Evolutionary conservation across 1,140 invertebrate species (phyloP).

Genomic region (Philotrypesis tridentata): DNA sequence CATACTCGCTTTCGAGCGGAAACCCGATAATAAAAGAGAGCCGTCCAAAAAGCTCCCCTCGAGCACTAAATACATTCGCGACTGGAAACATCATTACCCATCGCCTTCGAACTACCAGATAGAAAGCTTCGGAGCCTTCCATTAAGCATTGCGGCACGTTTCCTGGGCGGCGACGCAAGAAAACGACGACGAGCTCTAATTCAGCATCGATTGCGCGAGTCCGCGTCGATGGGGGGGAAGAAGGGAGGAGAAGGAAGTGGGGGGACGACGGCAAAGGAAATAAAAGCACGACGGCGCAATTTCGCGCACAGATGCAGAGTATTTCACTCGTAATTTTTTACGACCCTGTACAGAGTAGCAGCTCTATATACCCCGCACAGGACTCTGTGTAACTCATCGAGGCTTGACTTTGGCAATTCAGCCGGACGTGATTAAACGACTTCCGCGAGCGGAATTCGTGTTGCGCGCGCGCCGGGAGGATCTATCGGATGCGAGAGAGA

Average conservation of each 20-base stretch:
- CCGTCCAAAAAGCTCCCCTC: not conserved
- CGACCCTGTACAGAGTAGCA: not conserved
- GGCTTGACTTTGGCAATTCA: not conserved
- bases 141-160: constrained; percentile 35
- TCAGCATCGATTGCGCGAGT: constrained; percentile 17
- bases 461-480: too few species aligned
- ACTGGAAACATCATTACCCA: not conserved
- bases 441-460: not conserved
- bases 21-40: not conserved
- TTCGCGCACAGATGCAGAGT: constrained; percentile 3
- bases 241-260: too few species aligned
- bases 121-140: not conserved
- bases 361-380: too few species aligned
- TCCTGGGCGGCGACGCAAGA: constrained; percentile 17
- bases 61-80: not conserved
- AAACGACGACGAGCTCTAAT: constrained; percentile 22
- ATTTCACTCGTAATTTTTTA: constrained; percentile 22
- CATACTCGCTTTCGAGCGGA: not conserved
- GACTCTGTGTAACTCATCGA: not conserved
- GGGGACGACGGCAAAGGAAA: not conserved
- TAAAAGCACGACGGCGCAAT: not conserved
- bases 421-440: not conserved
- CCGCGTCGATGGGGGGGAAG: too few species aligned
- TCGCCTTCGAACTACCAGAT: not conserved
- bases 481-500: too few species aligned